Evolutionary conservation across 2,113 vertebrate genomes (phyloP).

Genomic region (Psilopogon haemacephalus): DNA sequence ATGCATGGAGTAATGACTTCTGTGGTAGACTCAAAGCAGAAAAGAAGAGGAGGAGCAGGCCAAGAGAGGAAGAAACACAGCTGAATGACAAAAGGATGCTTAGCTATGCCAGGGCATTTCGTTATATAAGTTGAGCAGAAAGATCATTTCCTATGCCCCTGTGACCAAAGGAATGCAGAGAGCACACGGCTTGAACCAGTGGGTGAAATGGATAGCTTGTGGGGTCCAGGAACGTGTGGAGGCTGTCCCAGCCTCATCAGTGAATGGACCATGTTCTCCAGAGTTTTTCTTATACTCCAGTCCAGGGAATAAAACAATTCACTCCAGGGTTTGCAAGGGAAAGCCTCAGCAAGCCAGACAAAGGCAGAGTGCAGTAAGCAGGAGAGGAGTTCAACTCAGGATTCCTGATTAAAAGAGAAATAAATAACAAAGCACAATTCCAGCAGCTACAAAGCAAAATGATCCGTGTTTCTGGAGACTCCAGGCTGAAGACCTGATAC

Average conservation of each 20-base stretch:
- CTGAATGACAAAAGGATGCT: background rate
- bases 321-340: conserved; percentile 9
- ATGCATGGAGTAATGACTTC: accelerated
- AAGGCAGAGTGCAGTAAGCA: background rate
- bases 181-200: background rate
- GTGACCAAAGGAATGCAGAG: conserved; percentile 36
- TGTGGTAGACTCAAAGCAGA: background rate
- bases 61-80: background rate
- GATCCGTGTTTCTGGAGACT: background rate
- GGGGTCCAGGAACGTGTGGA: background rate
- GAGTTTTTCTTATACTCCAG: background rate
- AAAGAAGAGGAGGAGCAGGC: background rate
- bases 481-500: background rate
- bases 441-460: background rate
- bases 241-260: background rate
- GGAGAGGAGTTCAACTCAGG: conserved; percentile 41
- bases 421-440: background rate
- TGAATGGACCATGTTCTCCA: background rate
- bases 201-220: background rate
- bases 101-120: background rate
- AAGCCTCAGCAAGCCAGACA: conserved; percentile 30
- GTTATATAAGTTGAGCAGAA: background rate
- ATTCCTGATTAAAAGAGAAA: conserved; percentile 1
- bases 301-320: background rate
- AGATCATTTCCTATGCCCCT: background rate